These are phyloP conservation scores for Phalera bucephala DNA, from an alignment of 2,888 invertebrate genomes.

Conservation along the genomic window DNA sequence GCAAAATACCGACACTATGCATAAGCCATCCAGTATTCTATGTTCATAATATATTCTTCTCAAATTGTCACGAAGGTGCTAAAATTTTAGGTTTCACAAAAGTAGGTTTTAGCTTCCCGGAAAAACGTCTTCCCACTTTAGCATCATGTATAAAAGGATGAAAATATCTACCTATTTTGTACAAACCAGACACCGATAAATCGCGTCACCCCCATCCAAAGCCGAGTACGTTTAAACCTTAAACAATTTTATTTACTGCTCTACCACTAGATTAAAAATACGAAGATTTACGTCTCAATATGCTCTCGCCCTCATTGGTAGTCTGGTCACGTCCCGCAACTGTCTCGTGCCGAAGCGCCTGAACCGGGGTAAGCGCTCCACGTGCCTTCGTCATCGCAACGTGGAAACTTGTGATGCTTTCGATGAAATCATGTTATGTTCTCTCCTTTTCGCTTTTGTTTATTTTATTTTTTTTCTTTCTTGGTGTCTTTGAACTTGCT, in stretches of 20 bases:
- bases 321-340: constrained; percentile 55
- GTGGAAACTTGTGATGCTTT: constrained; percentile 28
- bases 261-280: constrained; percentile 26
- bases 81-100: no score
- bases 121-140: no score
- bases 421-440: constrained; percentile 4
- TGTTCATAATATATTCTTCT: no score
- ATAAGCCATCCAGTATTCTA: no score
- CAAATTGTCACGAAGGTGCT: no score
- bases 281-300: constrained; percentile 55
- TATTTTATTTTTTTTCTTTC: constrained; percentile 5
- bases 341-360: constrained; percentile 46
- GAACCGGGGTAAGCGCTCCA: constrained; percentile 47
- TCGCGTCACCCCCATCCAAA: constrained; percentile 6
- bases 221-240: constrained; percentile 11
- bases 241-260: constrained; percentile 26
- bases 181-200: constrained; percentile 13
- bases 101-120: no score
- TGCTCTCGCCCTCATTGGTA: constrained; percentile 45
- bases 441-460: constrained; percentile 2
- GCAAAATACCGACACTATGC: no score
- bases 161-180: neutral
- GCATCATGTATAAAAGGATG: no score
- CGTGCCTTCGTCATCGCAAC: constrained; percentile 38
- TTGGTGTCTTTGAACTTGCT: neutral